phyloP scores from a whole-genome alignment of 1,140 invertebrate species.

The Drosophila carrolli region DNA sequence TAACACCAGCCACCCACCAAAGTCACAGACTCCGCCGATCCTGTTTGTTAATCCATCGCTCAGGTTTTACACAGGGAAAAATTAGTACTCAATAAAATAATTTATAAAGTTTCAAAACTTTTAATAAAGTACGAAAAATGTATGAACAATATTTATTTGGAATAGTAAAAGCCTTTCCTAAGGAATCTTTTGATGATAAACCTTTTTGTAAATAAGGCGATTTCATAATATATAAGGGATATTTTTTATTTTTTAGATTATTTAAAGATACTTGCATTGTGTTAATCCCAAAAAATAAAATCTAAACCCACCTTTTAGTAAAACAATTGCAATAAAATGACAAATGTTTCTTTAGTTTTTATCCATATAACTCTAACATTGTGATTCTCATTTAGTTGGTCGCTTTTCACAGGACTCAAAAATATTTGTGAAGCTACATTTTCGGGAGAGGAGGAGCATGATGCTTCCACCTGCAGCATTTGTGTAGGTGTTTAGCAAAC shows the following conservation, averaged over 20 bases:
- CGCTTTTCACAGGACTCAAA: constrained; percentile 57
- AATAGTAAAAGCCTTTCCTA: too few relatives aligned
- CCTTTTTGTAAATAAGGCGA: too few relatives aligned
- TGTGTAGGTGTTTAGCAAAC: constrained; percentile 82
- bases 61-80: background rate
- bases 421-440: constrained; percentile 66
- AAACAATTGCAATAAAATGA: too few relatives aligned
- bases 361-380: background rate
- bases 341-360: background rate
- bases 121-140: too few relatives aligned
- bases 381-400: constrained; percentile 50
- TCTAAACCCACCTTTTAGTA: too few relatives aligned
- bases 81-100: background rate
- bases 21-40: constrained; percentile 4
- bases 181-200: too few relatives aligned
- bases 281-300: too few relatives aligned
- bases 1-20: background rate
- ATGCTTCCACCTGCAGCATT: constrained; percentile 39
- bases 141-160: too few relatives aligned
- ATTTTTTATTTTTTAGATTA: too few relatives aligned
- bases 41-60: background rate
- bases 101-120: too few relatives aligned
- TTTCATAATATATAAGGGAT: too few relatives aligned
- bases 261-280: too few relatives aligned
- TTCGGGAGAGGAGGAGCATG: background rate